phyloP scores from a whole-genome alignment of 1,140 invertebrate genomes.

The Cylas formicarius region DNA sequence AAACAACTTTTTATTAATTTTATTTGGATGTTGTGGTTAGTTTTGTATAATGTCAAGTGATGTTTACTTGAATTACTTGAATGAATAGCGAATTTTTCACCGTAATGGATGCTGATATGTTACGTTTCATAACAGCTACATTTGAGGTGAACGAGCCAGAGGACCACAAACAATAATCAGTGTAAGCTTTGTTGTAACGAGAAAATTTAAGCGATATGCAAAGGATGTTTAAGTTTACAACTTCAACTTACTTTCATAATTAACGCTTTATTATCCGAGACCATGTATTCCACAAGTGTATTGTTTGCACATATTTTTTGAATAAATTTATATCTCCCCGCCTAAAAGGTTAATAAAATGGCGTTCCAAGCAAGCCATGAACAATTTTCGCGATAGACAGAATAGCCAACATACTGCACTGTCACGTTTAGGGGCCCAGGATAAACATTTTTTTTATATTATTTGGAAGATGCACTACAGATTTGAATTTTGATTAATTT shows the following conservation, averaged over 20 bases:
- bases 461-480: too few species aligned
- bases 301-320: conserved; percentile 10
- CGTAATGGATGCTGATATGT: background rate
- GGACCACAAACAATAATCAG: background rate
- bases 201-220: conserved; percentile 9
- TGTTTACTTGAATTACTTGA: conserved; percentile 5
- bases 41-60: conserved; percentile 5
- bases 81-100: background rate
- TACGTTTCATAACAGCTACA: background rate
- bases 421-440: background rate
- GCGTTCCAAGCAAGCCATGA: conserved; percentile 37
- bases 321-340: conserved; percentile 33
- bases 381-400: conserved; percentile 3
- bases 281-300: conserved; percentile 7
- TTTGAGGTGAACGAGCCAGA: background rate
- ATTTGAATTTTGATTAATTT: too few species aligned
- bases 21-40: conserved; percentile 1
- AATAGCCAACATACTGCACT: conserved; percentile 6
- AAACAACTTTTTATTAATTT: conserved; percentile 2
- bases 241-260: conserved; percentile 10
- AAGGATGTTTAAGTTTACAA: background rate
- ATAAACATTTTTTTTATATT: background rate
- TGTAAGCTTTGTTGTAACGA: background rate
- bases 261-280: conserved; percentile 6
- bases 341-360: conserved; percentile 52